Evolutionary conservation across 2,113 vertebrate genomes (phyloP).

Genomic region (Fukomys damarensis): DNA sequence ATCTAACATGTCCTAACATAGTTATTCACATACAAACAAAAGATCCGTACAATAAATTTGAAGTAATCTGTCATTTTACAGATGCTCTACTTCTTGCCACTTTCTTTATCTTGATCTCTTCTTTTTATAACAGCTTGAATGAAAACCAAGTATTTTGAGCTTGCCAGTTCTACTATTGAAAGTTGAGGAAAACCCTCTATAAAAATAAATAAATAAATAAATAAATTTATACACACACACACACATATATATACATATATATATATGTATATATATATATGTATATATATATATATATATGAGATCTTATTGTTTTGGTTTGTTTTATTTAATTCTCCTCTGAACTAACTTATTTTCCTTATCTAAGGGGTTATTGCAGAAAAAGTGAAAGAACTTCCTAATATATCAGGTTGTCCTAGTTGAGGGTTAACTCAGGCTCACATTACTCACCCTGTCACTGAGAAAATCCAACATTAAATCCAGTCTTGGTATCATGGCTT

Average conservation of each 20-base stretch:
- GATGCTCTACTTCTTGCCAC: not conserved
- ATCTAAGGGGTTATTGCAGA: constrained; percentile 1
- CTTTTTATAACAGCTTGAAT: not conserved
- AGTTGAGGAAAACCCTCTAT: not conserved
- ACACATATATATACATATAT: too few species aligned
- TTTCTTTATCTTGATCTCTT: not conserved
- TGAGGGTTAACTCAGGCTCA: constrained; percentile 49
- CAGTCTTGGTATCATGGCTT: not conserved
- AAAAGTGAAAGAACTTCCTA: constrained; percentile 36
- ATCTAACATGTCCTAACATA: not conserved
- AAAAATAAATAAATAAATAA: too few species aligned
- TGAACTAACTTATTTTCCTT: constrained; percentile 48
- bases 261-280: too few species aligned
- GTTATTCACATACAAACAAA: not conserved
- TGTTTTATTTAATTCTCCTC: constrained; percentile 10
- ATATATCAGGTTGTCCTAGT: constrained; percentile 32
- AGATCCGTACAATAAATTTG: not conserved
- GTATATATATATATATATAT: not conserved
- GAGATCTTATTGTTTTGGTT: not conserved
- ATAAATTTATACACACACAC: too few species aligned
- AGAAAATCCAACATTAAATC: constrained; percentile 61
- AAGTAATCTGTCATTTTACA: not conserved
- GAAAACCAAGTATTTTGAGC: not conserved
- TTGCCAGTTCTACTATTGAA: constrained; percentile 13
- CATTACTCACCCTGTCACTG: constrained; percentile 62